These are phyloP conservation scores for Choristoneura rosaceana DNA, from an alignment of 2,888 invertebrate genomes.

Conservation along the genomic window DNA sequence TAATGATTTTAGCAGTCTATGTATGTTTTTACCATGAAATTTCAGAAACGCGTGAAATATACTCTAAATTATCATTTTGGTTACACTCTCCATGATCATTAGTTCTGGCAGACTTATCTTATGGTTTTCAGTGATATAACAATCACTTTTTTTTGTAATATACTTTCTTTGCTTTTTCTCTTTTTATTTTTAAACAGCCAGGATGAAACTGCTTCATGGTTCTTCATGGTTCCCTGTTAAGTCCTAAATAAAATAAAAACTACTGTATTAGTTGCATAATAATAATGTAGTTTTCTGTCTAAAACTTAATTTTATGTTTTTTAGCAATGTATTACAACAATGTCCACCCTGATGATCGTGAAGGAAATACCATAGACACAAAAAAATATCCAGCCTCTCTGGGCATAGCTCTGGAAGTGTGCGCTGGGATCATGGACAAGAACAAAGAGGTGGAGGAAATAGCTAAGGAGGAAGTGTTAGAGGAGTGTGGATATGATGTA, in stretches of 20 bases:
- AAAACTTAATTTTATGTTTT: background rate
- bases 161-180: too few relatives aligned
- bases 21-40: too few relatives aligned
- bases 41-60: background rate
- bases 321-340: slow-evolving; percentile 91
- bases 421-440: slow-evolving; percentile 98
- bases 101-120: background rate
- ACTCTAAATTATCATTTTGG: background rate
- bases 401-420: slow-evolving; percentile 95
- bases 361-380: slow-evolving; percentile 84
- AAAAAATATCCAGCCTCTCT: slow-evolving; percentile 88
- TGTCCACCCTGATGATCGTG: slow-evolving; percentile 84
- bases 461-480: slow-evolving; percentile 94
- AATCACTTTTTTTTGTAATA: background rate
- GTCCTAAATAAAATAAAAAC: too few relatives aligned
- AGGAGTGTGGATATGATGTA: slow-evolving; percentile 98
- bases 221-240: too few relatives aligned
- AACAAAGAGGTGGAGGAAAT: slow-evolving; percentile 89
- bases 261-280: too few relatives aligned
- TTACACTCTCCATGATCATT: background rate
- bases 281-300: too few relatives aligned
- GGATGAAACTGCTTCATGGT: too few relatives aligned
- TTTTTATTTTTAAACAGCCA: too few relatives aligned
- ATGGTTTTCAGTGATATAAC: background rate
- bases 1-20: too few relatives aligned